Conservation (phyloP, 2,113 vertebrate genomes). For the Entelurus aequoreus region DNA sequence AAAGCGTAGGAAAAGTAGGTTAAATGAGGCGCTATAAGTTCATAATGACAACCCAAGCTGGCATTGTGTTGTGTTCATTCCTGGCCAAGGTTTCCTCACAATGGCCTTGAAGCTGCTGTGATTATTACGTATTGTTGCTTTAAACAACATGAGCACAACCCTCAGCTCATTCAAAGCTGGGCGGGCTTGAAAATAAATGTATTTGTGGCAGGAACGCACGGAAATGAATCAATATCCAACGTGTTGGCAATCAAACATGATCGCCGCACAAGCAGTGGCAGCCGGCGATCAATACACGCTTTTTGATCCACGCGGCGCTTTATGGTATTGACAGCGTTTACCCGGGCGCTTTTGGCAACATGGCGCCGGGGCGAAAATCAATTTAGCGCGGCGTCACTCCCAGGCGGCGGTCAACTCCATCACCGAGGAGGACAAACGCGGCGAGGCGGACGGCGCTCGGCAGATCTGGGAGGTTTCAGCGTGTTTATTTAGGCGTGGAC, state of each 20-base stretch:
- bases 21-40: no score
- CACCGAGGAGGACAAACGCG: background rate
- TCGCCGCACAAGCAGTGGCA: no score
- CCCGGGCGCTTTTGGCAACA: background rate
- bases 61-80: no score
- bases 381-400: background rate
- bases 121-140: no score
- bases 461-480: background rate
- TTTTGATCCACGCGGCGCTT: background rate
- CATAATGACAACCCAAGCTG: no score
- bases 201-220: background rate
- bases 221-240: constrained; percentile 2
- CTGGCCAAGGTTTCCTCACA: no score
- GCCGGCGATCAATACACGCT: background rate
- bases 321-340: background rate
- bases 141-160: background rate
- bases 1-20: no score
- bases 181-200: background rate
- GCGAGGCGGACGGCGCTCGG: background rate
- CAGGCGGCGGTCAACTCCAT: background rate
- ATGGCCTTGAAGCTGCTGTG: no score
- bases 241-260: constrained; percentile 1
- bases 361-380: background rate
- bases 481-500: background rate
- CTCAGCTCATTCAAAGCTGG: background rate